phyloP scores from a whole-genome alignment of 2,113 vertebrate species.

The Illadopsis cleaveri region DNA sequence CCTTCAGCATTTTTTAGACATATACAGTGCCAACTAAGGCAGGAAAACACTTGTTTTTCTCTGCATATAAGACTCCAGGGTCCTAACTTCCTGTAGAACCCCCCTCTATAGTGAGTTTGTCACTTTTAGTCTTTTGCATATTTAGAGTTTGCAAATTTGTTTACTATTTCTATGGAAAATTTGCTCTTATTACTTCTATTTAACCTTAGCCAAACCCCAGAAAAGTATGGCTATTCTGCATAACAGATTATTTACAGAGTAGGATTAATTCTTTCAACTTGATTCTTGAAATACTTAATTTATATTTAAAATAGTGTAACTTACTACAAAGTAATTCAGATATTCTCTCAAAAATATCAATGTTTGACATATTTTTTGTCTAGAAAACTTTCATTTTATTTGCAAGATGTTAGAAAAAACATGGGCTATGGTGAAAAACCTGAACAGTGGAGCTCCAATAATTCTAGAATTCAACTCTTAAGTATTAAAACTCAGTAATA shows the following conservation, averaged over 20 bases:
- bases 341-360: neutral
- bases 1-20: neutral
- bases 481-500: neutral
- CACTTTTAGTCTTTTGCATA: neutral
- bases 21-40: neutral
- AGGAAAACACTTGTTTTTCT: neutral
- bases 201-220: neutral
- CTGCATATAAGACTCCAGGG: neutral
- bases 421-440: neutral
- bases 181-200: neutral
- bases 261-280: neutral
- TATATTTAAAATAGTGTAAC: neutral
- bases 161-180: neutral
- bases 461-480: neutral
- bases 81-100: neutral
- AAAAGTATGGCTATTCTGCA: neutral
- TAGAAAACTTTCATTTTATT: neutral
- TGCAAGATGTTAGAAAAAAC: neutral
- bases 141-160: neutral
- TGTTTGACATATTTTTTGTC: neutral
- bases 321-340: neutral
- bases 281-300: neutral
- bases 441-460: neutral
- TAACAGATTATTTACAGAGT: neutral
- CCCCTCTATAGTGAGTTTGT: neutral